Base-by-base conservation (phyloP, 1,140 invertebrate species). In the Acromyrmex charruanus region DNA sequence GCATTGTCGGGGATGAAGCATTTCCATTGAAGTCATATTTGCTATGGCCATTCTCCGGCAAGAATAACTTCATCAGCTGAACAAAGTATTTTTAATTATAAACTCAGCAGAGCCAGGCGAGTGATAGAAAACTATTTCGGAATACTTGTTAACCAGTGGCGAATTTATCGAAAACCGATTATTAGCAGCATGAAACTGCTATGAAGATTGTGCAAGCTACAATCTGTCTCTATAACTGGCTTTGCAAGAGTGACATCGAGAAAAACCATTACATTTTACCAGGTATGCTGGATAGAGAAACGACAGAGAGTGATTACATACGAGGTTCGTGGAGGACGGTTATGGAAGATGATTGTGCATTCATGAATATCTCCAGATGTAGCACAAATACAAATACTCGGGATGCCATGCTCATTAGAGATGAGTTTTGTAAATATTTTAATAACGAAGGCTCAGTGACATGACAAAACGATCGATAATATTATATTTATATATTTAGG, bases 111-210 rank as follows among this genome's bases (percentile, higher is more conserved):
- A 39, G 35, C 35, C 7, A 39, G n/a, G n/a, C 58, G 58, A 59
- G 58, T 59, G n/a, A 59, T 59, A 21, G n/a, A 59, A 7, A 59
- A 59, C 10, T 21, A 1, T 59, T 59, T 59, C n/a, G 58, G 58
- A 59, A 59, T 59, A 59, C n/a, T 59, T 59, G 58, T n/a, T 59
- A 59, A n/a, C 21, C 58, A 59, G 58, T 59, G 7, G 58, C 58
- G n/a, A 59, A 12, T 59, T 59, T 59, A 59, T n/a, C 58, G n/a
- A 59, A 59, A 59, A 25, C 7, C 58, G 9, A 59, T 59, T 9
- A 59, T 59, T 35, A 59, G 58, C 21, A 59, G 58, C n/a, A n/a
- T 59, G 21, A 59, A 59, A 59, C 58, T 21, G 7, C 58, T 10
- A 59, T 59, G 58, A 59, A 59, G n/a, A 59, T 59, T 21, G 58